phyloP scores from a whole-genome alignment of 2,113 vertebrate species.

The Pogona vitticeps region DNA sequence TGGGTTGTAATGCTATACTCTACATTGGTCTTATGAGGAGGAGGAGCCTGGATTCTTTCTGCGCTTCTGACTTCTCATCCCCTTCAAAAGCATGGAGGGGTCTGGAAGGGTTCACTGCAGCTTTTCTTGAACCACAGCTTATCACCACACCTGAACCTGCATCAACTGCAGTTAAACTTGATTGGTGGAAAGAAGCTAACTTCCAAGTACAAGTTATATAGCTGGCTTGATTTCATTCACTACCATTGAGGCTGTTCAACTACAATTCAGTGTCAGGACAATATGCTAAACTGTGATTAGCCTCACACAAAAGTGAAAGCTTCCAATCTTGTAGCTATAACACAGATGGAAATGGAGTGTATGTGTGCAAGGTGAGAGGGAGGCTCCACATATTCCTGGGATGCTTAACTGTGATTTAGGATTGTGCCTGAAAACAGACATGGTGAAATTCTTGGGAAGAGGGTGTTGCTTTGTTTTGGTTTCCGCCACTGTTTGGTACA shows the following conservation, averaged over 20 bases:
- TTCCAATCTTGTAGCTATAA: background rate
- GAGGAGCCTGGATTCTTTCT: background rate
- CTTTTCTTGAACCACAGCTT: background rate
- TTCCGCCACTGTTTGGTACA: conserved; percentile 66
- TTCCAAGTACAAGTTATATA: background rate
- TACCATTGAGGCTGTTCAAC: background rate
- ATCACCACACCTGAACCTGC: background rate
- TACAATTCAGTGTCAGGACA: background rate
- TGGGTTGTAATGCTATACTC: background rate
- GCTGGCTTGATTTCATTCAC: background rate
- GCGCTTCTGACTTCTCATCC: background rate
- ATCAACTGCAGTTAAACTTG: background rate
- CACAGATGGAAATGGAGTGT: background rate
- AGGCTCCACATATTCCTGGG: too few relatives aligned
- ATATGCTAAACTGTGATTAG: background rate
- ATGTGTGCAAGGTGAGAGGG: background rate
- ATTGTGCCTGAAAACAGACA: background rate
- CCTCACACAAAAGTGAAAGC: background rate
- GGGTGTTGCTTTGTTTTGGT: background rate
- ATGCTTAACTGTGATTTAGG: background rate
- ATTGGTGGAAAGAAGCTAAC: background rate
- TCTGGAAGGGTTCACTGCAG: background rate
- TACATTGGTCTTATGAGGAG: background rate
- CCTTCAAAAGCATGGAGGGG: background rate
- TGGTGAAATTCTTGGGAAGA: background rate